phyloP scores from a whole-genome alignment of 2,797 vertebrate species.

The Pseudochirops cupreus region DNA sequence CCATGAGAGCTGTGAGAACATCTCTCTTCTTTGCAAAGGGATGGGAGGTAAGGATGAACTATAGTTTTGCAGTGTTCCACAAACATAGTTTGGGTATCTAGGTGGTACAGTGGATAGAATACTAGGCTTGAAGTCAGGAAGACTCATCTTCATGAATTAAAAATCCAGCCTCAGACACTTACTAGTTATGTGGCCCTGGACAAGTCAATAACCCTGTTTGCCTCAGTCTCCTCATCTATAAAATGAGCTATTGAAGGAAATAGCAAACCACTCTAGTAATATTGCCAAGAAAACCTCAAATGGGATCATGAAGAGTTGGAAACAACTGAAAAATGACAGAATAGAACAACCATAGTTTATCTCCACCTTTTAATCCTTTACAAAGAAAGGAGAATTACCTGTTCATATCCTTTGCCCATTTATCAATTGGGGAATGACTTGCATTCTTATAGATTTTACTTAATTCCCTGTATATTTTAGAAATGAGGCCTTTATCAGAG shows the following conservation, averaged over 20 bases:
- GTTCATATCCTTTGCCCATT: too few relatives aligned
- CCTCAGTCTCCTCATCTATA: neutral
- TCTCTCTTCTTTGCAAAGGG: neutral
- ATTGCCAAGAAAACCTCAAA: neutral
- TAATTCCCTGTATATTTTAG: too few relatives aligned
- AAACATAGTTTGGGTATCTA: neutral
- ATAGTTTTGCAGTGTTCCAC: neutral
- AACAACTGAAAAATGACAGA: neutral
- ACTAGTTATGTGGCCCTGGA: neutral
- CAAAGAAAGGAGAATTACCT: neutral
- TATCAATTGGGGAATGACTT: too few relatives aligned
- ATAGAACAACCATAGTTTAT: neutral
- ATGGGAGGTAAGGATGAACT: neutral
- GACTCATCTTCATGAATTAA: neutral
- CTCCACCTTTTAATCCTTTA: rapidly evolving
- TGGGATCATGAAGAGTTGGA: neutral
- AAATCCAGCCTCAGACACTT: neutral
- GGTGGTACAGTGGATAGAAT: neutral
- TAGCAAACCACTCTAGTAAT: neutral
- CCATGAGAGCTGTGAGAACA: neutral
- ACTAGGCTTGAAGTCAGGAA: neutral
- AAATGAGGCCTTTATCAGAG: too few relatives aligned
- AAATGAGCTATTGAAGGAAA: neutral
- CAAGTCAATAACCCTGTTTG: neutral
- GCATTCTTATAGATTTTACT: too few relatives aligned